phyloP scores from a whole-genome alignment of 2,888 invertebrate genomes.

The Mesodorylaimus sp. region DNA sequence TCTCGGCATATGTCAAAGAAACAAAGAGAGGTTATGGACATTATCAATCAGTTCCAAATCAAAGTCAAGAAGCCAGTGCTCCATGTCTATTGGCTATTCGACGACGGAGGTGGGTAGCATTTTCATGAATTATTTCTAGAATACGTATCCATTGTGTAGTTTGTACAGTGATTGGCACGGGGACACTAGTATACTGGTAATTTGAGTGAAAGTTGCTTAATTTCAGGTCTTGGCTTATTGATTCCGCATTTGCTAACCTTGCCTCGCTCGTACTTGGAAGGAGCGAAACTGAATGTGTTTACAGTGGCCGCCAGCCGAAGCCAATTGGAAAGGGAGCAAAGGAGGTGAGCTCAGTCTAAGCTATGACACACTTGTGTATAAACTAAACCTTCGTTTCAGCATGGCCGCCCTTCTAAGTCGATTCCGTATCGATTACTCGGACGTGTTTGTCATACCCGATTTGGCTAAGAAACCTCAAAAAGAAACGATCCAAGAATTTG shows the following conservation, averaged over 20 bases:
- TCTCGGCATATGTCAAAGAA: background rate
- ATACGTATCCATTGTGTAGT: background rate
- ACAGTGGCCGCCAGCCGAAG: conserved; percentile 23
- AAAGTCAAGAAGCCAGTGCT: conserved; percentile 19
- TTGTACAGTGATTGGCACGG: too few relatives aligned
- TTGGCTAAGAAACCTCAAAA: conserved; percentile 6
- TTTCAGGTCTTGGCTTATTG: conserved; percentile 20
- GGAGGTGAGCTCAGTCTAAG: conserved; percentile 9
- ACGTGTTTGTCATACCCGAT: conserved; percentile 73
- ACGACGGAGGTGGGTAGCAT: conserved; percentile 45
- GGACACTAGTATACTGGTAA: too few relatives aligned
- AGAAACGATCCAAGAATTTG: conserved; percentile 17
- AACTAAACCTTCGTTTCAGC: conserved; percentile 9
- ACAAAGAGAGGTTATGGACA: conserved; percentile 23
- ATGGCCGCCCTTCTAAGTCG: conserved; percentile 89
- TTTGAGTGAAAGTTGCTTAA: too few relatives aligned
- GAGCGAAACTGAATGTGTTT: conserved; percentile 23
- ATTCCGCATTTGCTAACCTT: conserved; percentile 26
- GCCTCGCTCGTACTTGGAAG: conserved; percentile 25
- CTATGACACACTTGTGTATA: background rate
- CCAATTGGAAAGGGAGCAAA: conserved; percentile 25
- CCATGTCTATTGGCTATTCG: conserved; percentile 85
- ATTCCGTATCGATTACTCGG: conserved; percentile 89
- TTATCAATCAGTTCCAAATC: conserved; percentile 25
- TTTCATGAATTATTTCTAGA: background rate